Conservation (phyloP, 2,113 vertebrate species). For the Galemys pyrenaicus region DNA sequence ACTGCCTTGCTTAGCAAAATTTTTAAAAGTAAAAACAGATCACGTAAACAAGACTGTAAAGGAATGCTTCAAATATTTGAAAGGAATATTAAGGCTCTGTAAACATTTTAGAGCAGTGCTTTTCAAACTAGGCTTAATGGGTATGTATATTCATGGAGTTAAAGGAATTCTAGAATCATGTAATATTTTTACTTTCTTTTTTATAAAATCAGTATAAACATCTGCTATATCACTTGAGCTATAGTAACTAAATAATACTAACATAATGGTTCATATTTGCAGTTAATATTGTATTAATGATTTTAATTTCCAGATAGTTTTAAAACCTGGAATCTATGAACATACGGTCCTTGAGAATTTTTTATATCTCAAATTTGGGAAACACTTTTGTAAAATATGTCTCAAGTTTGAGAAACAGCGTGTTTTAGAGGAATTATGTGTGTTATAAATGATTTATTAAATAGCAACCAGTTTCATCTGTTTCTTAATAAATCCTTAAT, state of each 20-base stretch:
- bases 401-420: background rate
- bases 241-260: background rate
- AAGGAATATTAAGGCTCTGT: background rate
- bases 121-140: background rate
- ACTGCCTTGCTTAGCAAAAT: background rate
- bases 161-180: background rate
- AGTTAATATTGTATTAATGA: background rate
- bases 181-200: background rate
- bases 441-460: background rate
- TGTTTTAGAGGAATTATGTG: background rate
- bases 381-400: constrained; percentile 14
- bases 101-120: background rate
- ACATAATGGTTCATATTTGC: background rate
- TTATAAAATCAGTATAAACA: background rate
- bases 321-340: background rate
- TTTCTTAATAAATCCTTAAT: background rate
- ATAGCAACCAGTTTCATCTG: background rate
- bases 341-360: background rate
- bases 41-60: background rate
- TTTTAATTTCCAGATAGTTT: constrained; percentile 47
- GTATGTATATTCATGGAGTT: background rate
- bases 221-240: background rate
- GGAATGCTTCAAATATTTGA: background rate
- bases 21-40: background rate
- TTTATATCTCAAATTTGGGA: constrained; percentile 24